phyloP scores from a whole-genome alignment of 1,140 invertebrate genomes.

The Drosophila micromelanica region DNA sequence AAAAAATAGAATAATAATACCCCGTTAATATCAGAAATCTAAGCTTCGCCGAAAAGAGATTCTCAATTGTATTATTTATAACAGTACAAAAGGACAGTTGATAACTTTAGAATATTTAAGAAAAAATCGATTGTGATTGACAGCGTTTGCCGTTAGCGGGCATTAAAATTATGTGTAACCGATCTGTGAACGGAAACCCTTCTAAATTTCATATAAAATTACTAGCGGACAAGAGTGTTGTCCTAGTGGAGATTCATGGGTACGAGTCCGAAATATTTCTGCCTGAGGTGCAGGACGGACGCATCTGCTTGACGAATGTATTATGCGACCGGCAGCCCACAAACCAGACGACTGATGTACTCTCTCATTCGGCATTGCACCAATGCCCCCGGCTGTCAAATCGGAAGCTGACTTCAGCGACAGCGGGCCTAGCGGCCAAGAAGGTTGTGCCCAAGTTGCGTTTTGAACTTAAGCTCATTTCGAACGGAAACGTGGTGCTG shows the following conservation, averaged over 20 bases:
- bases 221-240: conserved; percentile 34
- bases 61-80: not conserved
- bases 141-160: not conserved
- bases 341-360: not conserved
- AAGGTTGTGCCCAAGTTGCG: not conserved
- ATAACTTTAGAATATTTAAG: not conserved
- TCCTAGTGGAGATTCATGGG: conserved; percentile 27
- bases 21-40: conserved; percentile 3
- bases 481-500: conserved; percentile 50
- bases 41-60: conserved; percentile 1
- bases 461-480: conserved; percentile 42
- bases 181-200: too few relatives aligned
- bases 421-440: conserved; percentile 13
- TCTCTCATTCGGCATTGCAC: too few relatives aligned
- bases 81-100: not conserved
- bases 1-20: not conserved
- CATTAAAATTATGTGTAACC: not conserved
- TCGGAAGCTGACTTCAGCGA: conserved; percentile 22
- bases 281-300: conserved; percentile 22
- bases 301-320: conserved; percentile 32
- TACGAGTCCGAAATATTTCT: conserved; percentile 55
- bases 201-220: conserved; percentile 26
- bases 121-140: conserved; percentile 23
- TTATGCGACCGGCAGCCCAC: conserved; percentile 24
- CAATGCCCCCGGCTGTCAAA: not conserved